Conservation (phyloP, 2,888 invertebrate species). For the Meiosimyza platycephala region DNA sequence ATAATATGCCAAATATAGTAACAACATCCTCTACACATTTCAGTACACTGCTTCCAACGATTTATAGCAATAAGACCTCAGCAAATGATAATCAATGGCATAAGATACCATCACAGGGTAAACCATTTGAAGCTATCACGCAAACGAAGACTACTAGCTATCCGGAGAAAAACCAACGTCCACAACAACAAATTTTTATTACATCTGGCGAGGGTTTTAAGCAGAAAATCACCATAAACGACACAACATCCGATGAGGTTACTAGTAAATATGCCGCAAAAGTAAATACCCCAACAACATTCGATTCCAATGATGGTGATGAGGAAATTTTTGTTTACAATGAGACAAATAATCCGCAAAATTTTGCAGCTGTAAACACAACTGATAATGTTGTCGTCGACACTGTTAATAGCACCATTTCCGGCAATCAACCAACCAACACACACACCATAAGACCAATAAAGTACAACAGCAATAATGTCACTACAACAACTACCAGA, state of each 20-base stretch:
- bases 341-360: slow-evolving; percentile 54
- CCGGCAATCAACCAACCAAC: no score
- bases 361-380: slow-evolving; percentile 48
- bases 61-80: not conserved
- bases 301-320: slow-evolving; percentile 1
- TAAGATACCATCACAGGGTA: slow-evolving; percentile 17
- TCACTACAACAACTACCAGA: no score
- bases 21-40: not conserved
- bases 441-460: no score
- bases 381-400: slow-evolving; percentile 7
- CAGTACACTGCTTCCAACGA: not conserved
- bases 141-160: not conserved
- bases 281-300: not conserved
- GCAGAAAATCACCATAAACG: not conserved
- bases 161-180: not conserved
- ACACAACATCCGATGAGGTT: not conserved
- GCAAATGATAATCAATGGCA: not conserved
- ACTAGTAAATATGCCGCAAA: not conserved
- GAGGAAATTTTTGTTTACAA: slow-evolving; percentile 54
- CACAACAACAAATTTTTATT: slow-evolving; percentile 40
- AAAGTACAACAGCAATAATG: no score
- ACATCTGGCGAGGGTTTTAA: slow-evolving; percentile 46
- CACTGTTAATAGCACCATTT: no score
- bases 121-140: slow-evolving; percentile 19
- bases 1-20: not conserved